These are phyloP conservation scores for Papilio machaon DNA, from an alignment of 1,140 invertebrate genomes.

Conservation along the genomic window DNA sequence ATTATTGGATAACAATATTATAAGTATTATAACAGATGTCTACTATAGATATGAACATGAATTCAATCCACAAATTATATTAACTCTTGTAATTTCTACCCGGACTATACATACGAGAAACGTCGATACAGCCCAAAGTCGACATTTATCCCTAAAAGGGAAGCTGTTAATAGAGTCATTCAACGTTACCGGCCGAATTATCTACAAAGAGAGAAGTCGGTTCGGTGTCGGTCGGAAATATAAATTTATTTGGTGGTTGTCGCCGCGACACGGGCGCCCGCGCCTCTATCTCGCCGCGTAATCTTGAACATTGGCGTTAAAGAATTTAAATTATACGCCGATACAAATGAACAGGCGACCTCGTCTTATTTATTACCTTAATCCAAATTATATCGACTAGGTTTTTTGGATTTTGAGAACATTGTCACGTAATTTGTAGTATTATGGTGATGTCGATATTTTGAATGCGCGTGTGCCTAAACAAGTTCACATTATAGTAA, in stretches of 20 bases:
- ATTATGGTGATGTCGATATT: constrained; percentile 62
- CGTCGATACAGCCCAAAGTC: constrained; percentile 65
- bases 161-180: constrained; percentile 82
- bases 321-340: constrained; percentile 82
- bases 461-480: constrained; percentile 37
- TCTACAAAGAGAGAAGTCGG: constrained; percentile 80
- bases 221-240: constrained; percentile 78
- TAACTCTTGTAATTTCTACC: constrained; percentile 30
- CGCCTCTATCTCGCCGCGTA: constrained; percentile 77
- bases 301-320: constrained; percentile 82
- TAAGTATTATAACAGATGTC: constrained; percentile 12
- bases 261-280: constrained; percentile 77
- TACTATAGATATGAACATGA: constrained; percentile 27
- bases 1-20: constrained; percentile 36
- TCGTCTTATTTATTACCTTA: constrained; percentile 79
- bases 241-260: constrained; percentile 81
- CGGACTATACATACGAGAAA: constrained; percentile 64
- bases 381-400: constrained; percentile 81
- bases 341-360: constrained; percentile 80
- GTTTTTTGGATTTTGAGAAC: constrained; percentile 70
- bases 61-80: constrained; percentile 31
- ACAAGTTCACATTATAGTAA: constrained; percentile 30
- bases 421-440: constrained; percentile 74
- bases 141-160: constrained; percentile 81
- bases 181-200: constrained; percentile 81